These are phyloP conservation scores for Phataginus tetradactyla DNA, from an alignment of 2,797 vertebrate genomes.

Conservation along the genomic window DNA sequence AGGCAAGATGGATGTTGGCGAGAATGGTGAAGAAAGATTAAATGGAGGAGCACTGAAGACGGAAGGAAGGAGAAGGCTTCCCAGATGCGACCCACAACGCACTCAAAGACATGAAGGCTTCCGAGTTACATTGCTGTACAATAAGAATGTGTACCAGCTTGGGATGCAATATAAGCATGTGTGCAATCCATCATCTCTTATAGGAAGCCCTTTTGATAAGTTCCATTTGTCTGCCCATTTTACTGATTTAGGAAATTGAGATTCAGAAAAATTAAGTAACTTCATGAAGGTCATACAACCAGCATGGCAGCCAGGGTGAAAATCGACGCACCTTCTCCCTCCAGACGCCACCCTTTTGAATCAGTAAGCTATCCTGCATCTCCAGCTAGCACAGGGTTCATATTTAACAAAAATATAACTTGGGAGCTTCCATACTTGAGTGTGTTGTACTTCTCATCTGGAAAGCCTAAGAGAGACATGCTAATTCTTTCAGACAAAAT, in stretches of 20 bases:
- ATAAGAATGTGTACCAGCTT: background rate
- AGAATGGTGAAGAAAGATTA: background rate
- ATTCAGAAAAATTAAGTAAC: conserved; percentile 14
- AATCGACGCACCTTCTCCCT: background rate
- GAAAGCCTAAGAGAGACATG: background rate
- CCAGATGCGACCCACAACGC: background rate
- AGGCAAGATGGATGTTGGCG: background rate
- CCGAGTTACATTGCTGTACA: background rate
- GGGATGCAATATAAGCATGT: background rate
- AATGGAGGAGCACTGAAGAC: background rate
- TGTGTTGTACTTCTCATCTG: background rate
- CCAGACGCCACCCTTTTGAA: background rate
- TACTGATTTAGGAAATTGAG: background rate
- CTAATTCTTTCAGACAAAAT: background rate
- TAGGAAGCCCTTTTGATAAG: background rate
- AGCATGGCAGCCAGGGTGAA: background rate
- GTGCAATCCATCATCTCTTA: background rate
- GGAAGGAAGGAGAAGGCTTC: background rate
- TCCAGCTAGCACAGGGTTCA: background rate
- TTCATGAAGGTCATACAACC: background rate
- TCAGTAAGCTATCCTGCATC: background rate
- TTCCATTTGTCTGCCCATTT: background rate
- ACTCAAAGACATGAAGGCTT: background rate
- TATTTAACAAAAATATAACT: background rate
- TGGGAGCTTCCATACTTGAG: background rate